Evolutionary conservation across 2,113 vertebrate species (phyloP).

Genomic region (Leucoraja erinaceus): DNA sequence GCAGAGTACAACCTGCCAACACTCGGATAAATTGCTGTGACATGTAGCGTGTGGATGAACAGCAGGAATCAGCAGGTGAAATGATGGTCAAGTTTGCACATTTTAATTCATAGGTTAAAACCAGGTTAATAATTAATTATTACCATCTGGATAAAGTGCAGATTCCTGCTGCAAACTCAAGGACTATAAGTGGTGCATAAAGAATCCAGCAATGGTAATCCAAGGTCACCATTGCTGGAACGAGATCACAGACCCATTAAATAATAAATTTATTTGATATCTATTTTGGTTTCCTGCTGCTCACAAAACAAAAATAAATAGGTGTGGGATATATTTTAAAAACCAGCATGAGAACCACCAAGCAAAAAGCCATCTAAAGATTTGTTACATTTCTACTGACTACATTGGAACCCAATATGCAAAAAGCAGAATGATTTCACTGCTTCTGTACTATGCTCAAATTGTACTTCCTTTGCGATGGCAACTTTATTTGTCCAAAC

Average conservation of each 20-base stretch:
- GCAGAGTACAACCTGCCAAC: neutral
- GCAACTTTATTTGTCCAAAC: neutral
- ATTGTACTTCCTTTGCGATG: neutral
- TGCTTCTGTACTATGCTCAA: neutral
- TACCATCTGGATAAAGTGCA: neutral
- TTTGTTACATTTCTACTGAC: neutral
- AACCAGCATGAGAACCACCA: neutral
- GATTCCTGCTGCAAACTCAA: neutral
- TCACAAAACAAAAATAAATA: slow-evolving; percentile 14
- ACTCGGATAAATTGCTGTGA: neutral
- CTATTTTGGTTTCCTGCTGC: slow-evolving; percentile 10
- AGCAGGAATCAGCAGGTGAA: neutral
- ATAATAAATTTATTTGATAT: slow-evolving; percentile 27
- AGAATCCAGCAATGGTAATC: neutral
- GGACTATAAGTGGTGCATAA: neutral
- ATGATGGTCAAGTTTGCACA: neutral
- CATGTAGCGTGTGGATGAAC: neutral
- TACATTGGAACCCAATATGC: neutral
- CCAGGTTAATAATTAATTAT: neutral
- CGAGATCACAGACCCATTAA: slow-evolving; percentile 17
- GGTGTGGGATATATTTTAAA: slow-evolving; percentile 3
- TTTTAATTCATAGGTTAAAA: neutral
- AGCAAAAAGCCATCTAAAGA: neutral
- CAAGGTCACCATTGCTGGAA: slow-evolving; percentile 13
- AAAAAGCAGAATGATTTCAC: neutral